Conservation (phyloP, 2,797 vertebrate genomes). For the Lindbergichthys nudifrons region DNA sequence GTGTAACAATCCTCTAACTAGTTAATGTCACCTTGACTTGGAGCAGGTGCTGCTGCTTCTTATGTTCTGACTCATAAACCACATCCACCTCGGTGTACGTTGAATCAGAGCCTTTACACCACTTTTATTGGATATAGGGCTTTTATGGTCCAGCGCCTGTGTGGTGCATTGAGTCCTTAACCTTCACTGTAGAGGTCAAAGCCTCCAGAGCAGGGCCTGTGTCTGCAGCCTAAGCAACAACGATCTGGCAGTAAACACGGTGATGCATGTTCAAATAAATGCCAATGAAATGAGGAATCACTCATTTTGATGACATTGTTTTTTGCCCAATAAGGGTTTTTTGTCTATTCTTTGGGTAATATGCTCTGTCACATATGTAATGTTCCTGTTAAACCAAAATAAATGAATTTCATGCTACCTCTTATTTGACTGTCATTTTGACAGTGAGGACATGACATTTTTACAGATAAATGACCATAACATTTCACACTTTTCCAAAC, state of each 20-base stretch:
- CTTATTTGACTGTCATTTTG: neutral
- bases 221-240: neutral
- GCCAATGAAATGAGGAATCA: neutral
- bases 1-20: conserved; percentile 39
- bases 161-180: conserved; percentile 30
- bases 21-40: conserved; percentile 68
- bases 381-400: neutral
- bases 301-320: too few species aligned
- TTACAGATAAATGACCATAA: neutral
- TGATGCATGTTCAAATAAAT: neutral
- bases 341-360: too few species aligned
- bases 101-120: conserved; percentile 51
- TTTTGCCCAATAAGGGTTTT: too few species aligned
- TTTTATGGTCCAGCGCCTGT: conserved; percentile 55
- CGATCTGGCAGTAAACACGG: neutral
- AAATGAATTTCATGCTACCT: neutral
- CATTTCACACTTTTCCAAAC: neutral
- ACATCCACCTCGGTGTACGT: conserved; percentile 39
- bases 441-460: neutral
- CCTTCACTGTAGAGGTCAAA: conserved; percentile 52
- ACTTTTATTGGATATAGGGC: conserved; percentile 52
- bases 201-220: conserved; percentile 14
- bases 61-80: conserved; percentile 77
- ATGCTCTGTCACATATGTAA: neutral
- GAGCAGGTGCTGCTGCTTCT: conserved; percentile 65